phyloP scores from a whole-genome alignment of 2,797 vertebrate species.

The Acanthopagrus latus region DNA sequence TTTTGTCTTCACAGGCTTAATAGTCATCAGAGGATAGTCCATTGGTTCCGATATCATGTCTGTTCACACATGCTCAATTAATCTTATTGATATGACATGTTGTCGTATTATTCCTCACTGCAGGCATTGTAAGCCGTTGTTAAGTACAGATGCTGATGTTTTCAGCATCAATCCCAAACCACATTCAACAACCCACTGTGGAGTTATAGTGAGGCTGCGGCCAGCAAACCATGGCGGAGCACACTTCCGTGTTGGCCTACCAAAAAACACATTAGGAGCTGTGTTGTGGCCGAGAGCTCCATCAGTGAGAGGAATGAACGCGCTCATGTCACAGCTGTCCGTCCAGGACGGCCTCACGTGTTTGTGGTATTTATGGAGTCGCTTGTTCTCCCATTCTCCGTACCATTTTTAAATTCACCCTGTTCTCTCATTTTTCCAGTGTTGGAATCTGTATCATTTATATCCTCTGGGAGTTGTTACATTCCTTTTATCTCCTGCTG shows the following conservation, averaged over 20 bases:
- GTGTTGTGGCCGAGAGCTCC: conserved; percentile 58
- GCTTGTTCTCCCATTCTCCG: conserved; percentile 36
- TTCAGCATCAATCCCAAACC: conserved; percentile 47
- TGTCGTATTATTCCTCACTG: conserved; percentile 18
- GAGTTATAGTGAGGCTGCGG: conserved; percentile 47
- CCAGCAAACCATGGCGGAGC: conserved; percentile 49
- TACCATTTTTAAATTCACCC: conserved; percentile 30
- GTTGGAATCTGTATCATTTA: conserved; percentile 38
- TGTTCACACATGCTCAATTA: neutral
- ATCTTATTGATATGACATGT: conserved; percentile 11
- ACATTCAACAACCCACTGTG: conserved; percentile 39
- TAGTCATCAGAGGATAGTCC: no score
- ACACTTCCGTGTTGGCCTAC: conserved; percentile 46
- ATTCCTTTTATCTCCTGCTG: conserved; percentile 57
- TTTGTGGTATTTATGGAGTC: conserved; percentile 72
- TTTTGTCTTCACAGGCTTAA: no score
- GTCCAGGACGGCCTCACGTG: conserved; percentile 39
- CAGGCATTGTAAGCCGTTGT: conserved; percentile 5
- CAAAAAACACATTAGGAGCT: conserved; percentile 45
- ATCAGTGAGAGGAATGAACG: conserved; percentile 63
- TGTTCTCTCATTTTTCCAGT: conserved; percentile 47
- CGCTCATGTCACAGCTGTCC: conserved; percentile 44
- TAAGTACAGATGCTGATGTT: conserved; percentile 31
- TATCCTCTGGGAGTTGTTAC: conserved; percentile 57
- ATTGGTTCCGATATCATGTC: no score